A percentile compares a stretch with the other conserved stretches of the same genome.
These are phyloP conservation scores for Scaptomyza reducta DNA, from an alignment of 2,888 invertebrate species.

Conservation along the genomic window DNA sequence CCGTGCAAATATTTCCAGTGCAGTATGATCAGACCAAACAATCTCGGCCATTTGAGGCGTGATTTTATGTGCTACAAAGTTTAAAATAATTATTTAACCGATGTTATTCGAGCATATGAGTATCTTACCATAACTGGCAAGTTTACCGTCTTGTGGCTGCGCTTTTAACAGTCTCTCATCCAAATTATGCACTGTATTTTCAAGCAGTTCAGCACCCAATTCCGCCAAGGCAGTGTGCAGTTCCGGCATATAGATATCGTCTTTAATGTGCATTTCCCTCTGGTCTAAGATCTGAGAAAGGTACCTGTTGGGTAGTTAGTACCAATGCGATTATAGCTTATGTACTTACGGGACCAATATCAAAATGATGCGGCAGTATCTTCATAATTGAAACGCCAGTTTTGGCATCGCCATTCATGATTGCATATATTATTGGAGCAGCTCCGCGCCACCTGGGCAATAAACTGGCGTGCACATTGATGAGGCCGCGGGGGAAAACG, in stretches of 20 bases:
- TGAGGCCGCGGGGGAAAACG: slow-evolving; percentile 94
- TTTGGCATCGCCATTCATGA: slow-evolving; percentile 91
- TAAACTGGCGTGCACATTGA: slow-evolving; percentile 97
- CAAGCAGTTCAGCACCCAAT: slow-evolving; percentile 88
- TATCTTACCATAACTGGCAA: slow-evolving; percentile 89
- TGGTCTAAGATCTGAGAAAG: slow-evolving; percentile 85
- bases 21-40: slow-evolving; percentile 88
- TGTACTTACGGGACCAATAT: slow-evolving; percentile 88
- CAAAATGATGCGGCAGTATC: slow-evolving; percentile 92
- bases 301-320: background rate
- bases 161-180: slow-evolving; percentile 86
- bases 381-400: slow-evolving; percentile 95
- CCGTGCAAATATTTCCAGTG: slow-evolving; percentile 88
- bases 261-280: slow-evolving; percentile 85
- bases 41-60: slow-evolving; percentile 86
- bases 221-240: slow-evolving; percentile 88
- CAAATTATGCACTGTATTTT: slow-evolving; percentile 87
- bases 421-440: slow-evolving; percentile 93
- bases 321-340: background rate
- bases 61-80: slow-evolving; percentile 89
- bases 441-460: slow-evolving; percentile 97
- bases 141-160: slow-evolving; percentile 86
- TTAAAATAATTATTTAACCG: background rate
- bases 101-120: background rate
- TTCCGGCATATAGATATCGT: slow-evolving; percentile 87